Evolutionary conservation across 1,140 invertebrate species (phyloP), one percentile per base, ranked within the genome.

Genomic region (Lepidurus packardi): DNA sequence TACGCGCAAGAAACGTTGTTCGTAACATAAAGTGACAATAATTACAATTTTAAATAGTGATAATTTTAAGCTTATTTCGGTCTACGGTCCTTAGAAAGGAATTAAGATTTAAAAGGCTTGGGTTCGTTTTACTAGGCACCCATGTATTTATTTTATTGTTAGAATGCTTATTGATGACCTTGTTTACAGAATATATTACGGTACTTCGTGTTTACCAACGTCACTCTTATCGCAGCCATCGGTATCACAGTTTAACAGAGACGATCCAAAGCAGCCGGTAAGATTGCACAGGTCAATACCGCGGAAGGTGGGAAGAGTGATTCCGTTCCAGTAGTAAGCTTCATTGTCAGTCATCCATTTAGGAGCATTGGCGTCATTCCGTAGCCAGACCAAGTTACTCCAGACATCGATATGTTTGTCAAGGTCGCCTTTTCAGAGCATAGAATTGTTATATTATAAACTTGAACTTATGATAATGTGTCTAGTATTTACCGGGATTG

Each of bases 361-460:
- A 11, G 76, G 79, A 9, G 76, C 65, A 25, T 24, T 76, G 13
- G 77, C 79, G 73, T 77, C 75, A 16, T 73, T 78, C 24, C 78
- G 41, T n/a, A 81, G 34, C 80, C 79, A 77, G 42, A 81, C 79
- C 74, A 81, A 75, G 53, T 81, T 81, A 13, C n/a, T 21, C 81
- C 81, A 81, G 25, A 78, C 80, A 74, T 81, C 78, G 75, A 81
- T 81, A 34, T 77, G 76, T 73, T 80, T 80, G 76, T 81, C 44
- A 0, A 45, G 24, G 11, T 76, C 21, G 34, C 65, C 80, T 80
- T 44, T 65, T 65, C 21, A 34, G 53, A 1, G 6, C 53, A 65
- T 47, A 47, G 2, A 0, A 11, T 47, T 47, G 13, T 21, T 34
- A 65, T 4, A 16, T 11, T 21, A 16, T n/a, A 16, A 7, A 65